These are phyloP conservation scores for Pollachius pollachius DNA, from an alignment of 2,113 vertebrate species.

Conservation along the genomic window DNA sequence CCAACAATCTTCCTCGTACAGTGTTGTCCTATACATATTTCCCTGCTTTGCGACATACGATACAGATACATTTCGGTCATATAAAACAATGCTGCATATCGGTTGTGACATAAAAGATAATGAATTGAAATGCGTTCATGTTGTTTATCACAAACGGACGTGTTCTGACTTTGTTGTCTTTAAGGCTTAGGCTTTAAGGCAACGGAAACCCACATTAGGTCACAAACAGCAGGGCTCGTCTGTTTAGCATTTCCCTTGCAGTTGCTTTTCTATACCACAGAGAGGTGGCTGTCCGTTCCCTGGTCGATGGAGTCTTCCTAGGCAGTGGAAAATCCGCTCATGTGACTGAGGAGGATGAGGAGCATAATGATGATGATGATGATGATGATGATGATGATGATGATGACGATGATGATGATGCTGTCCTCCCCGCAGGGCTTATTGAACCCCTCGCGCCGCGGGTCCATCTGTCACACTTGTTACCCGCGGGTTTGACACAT, in stretches of 20 bases:
- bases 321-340: constrained; percentile 60
- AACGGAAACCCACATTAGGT: neutral
- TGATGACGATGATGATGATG: constrained; percentile 36
- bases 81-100: no score
- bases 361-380: no score
- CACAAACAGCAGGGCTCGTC: neutral
- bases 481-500: constrained; percentile 2
- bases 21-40: neutral
- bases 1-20: no score
- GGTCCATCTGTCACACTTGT: constrained; percentile 53
- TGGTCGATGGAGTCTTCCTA: constrained; percentile 21
- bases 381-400: no score
- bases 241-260: constrained; percentile 9
- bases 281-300: constrained; percentile 18
- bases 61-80: no score
- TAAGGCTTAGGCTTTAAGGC: neutral
- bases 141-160: neutral
- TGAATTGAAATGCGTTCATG: neutral
- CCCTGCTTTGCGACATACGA: no score
- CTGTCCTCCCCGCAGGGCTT: constrained; percentile 54
- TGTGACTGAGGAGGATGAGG: constrained; percentile 17
- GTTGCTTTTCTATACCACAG: constrained; percentile 13
- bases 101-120: no score
- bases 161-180: neutral
- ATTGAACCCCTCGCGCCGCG: constrained; percentile 18